phyloP scores from a whole-genome alignment of 2,113 vertebrate genomes.

The Ovis aries region ARS-UI_Ramb_v3.0 NC_056054.1:176712501-176713000 shows the following conservation, averaged over 20 bases:
- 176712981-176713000: neutral
- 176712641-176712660: neutral
- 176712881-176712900: neutral
- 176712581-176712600: neutral
- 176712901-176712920: constrained; percentile 6
- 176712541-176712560: neutral
- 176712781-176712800: neutral
- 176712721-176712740: neutral
- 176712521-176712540: neutral
- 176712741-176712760: neutral
- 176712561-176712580: neutral
- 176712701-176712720: neutral
- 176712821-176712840: neutral
- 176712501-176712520: neutral
- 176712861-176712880: neutral
- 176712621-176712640: neutral
- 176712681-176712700: neutral
- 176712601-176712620: neutral
- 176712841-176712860: neutral
- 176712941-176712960: constrained; percentile 50
- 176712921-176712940: constrained; percentile 37
- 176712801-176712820: neutral
- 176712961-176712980: neutral
- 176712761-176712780: neutral
- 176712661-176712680: neutral